Conservation (phyloP, 2,797 vertebrate species). For the Ctenopoma kingsleyae region DNA sequence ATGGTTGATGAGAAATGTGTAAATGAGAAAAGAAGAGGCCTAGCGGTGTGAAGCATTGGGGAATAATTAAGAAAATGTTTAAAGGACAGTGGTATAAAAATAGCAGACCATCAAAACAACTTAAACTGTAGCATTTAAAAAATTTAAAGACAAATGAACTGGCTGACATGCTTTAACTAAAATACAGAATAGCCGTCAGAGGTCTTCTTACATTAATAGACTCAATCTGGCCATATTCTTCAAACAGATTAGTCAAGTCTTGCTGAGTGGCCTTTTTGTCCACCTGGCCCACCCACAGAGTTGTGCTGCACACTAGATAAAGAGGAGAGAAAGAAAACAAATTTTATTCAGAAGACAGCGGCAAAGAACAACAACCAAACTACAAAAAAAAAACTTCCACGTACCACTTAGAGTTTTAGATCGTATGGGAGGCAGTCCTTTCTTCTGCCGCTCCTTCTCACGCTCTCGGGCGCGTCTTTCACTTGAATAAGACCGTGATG, state of each 20-base stretch:
- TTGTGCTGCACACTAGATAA: constrained; percentile 95
- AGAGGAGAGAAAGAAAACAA: neutral
- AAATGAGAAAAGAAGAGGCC: no score
- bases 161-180: neutral
- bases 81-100: neutral
- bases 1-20: no score
- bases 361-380: neutral
- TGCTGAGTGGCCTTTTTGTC: constrained; percentile 99
- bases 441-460: constrained; percentile 97
- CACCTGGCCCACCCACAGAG: constrained; percentile 99
- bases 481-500: constrained; percentile 95
- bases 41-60: no score
- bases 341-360: neutral
- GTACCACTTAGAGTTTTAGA: constrained; percentile 96
- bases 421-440: constrained; percentile 94
- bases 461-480: constrained; percentile 94
- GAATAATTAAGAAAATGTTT: no score
- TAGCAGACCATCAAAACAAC: neutral
- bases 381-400: constrained; percentile 26
- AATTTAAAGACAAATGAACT: constrained; percentile 18
- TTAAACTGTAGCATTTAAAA: constrained; percentile 4
- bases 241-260: constrained; percentile 98
- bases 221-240: constrained; percentile 99
- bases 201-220: constrained; percentile 94
- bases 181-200: neutral